A percentile compares a stretch with the other conserved stretches of the same genome.
phyloP scores from a whole-genome alignment of 2,113 vertebrate genomes.

The Seriola dumerili region DNA sequence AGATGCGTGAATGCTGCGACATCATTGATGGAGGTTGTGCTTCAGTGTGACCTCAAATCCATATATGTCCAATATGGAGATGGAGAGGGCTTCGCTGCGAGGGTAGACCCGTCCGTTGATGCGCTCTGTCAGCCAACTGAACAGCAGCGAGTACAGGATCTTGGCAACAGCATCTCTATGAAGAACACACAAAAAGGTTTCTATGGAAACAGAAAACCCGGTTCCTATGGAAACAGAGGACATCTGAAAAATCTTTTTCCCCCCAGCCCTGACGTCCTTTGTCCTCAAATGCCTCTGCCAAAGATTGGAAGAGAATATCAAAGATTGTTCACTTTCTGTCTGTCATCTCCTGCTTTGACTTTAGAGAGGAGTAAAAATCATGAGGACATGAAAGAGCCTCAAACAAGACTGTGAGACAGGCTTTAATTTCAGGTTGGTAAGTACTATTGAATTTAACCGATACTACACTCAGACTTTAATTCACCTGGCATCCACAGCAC shows the following conservation, averaged over 20 bases:
- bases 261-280: constrained; percentile 68
- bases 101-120: constrained; percentile 95
- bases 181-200: constrained; percentile 78
- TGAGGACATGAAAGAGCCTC: constrained; percentile 31
- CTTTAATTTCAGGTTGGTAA: constrained; percentile 27
- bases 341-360: constrained; percentile 38
- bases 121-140: constrained; percentile 93
- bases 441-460: constrained; percentile 32
- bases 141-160: constrained; percentile 96
- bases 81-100: constrained; percentile 89
- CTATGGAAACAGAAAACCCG: constrained; percentile 77
- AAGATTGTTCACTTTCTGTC: constrained; percentile 48
- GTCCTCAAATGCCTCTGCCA: constrained; percentile 75
- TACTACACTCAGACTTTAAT: constrained; percentile 16
- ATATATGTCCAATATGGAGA: constrained; percentile 97
- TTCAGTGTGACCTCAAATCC: constrained; percentile 92
- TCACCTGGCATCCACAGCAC: constrained; percentile 96
- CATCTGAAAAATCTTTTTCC: constrained; percentile 70
- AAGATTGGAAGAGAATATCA: constrained; percentile 67
- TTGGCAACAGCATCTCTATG: constrained; percentile 98
- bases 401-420: constrained; percentile 27
- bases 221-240: constrained; percentile 83
- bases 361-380: constrained; percentile 18
- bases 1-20: background rate
- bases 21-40: background rate